phyloP scores from a whole-genome alignment of 2,113 vertebrate genomes.

The Fulica atra region DNA sequence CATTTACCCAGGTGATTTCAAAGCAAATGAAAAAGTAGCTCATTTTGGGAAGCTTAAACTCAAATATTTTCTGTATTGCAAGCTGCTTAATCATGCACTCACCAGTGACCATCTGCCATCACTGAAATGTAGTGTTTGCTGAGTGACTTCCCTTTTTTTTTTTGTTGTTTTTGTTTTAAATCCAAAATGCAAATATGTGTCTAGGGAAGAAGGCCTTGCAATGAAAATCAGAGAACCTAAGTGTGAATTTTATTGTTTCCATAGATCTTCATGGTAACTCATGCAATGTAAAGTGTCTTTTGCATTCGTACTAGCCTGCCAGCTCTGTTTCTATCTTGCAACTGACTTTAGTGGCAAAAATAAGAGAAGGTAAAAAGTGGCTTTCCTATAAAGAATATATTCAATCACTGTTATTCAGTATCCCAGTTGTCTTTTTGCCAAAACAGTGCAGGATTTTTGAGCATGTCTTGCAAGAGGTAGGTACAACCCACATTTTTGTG shows the following conservation, averaged over 20 bases:
- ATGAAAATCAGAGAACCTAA: neutral
- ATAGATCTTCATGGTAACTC: neutral
- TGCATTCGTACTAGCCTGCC: neutral
- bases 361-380: neutral
- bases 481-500: neutral
- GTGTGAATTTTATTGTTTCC: neutral
- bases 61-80: neutral
- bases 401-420: neutral
- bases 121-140: neutral
- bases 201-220: neutral
- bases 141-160: neutral
- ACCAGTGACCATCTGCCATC: neutral
- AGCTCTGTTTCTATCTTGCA: neutral
- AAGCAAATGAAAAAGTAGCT: neutral
- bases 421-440: neutral
- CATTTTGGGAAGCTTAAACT: neutral
- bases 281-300: neutral
- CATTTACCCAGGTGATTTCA: neutral
- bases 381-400: neutral
- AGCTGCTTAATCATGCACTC: neutral
- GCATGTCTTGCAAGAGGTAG: neutral
- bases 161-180: neutral
- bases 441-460: neutral
- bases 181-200: neutral
- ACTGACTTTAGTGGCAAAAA: neutral